Evolutionary conservation across 2,888 invertebrate genomes (phyloP).

Genomic region (Crossocerus cetratus): DNA sequence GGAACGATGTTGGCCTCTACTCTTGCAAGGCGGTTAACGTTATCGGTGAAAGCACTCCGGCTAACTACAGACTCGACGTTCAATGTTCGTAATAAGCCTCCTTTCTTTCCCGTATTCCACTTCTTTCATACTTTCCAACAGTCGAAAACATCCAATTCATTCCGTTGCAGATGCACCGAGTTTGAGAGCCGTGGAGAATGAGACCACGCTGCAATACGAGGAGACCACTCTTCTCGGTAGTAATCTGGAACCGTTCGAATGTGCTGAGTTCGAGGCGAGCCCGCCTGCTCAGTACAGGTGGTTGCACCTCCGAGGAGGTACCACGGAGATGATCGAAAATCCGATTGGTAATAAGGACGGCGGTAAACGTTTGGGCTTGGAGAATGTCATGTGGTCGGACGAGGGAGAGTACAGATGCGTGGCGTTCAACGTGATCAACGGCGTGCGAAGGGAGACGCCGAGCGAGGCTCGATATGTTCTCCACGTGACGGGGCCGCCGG

Average conservation of each 20-base stretch:
- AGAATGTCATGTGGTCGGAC: constrained; percentile 79
- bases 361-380: constrained; percentile 75
- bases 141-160: not conserved
- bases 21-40: constrained; percentile 91
- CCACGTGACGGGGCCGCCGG: constrained; percentile 74
- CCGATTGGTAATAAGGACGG: constrained; percentile 65
- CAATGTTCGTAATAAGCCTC: constrained; percentile 76
- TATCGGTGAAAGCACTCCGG: constrained; percentile 82
- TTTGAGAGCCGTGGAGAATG: constrained; percentile 65
- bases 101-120: constrained; percentile 10
- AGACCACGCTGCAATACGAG: constrained; percentile 64
- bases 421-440: constrained; percentile 79
- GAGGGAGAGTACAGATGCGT: constrained; percentile 80
- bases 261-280: constrained; percentile 79
- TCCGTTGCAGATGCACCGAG: constrained; percentile 76
- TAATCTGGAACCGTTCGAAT: constrained; percentile 77
- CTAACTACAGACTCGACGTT: constrained; percentile 79
- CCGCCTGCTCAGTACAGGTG: constrained; percentile 79
- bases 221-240: constrained; percentile 76
- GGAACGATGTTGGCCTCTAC: constrained; percentile 85
- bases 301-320: constrained; percentile 74
- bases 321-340: constrained; percentile 69
- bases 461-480: constrained; percentile 69
- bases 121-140: constrained; percentile 4
- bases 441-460: constrained; percentile 70